A percentile compares a stretch with the other conserved stretches of the same genome.
These are phyloP conservation scores for Drosophila lacertosa DNA, from an alignment of 1,140 invertebrate genomes.

Conservation along the genomic window DNA sequence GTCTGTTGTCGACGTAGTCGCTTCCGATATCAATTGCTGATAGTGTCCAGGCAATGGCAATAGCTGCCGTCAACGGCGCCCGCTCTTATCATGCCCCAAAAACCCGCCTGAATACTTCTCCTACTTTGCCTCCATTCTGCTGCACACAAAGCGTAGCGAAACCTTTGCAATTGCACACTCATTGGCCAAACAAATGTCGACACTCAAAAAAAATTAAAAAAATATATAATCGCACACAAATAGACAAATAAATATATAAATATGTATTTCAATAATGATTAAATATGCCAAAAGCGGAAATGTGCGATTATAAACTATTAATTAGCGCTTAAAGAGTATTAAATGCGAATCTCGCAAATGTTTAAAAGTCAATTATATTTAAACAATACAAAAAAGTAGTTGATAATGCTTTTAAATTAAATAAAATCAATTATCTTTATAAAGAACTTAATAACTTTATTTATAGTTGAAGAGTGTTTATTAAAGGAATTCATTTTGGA, in stretches of 20 bases:
- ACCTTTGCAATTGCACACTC: constrained; percentile 3
- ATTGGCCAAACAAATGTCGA: neutral
- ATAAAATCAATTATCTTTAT: neutral
- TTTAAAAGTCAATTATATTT: neutral
- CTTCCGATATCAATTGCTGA: constrained; percentile 56
- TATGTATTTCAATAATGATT: neutral
- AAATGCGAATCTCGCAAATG: neutral
- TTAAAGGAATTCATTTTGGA: too few species aligned
- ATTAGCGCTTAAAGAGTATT: neutral
- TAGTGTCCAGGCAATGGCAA: constrained; percentile 27
- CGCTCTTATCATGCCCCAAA: neutral
- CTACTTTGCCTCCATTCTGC: constrained; percentile 3
- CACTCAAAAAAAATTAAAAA: neutral
- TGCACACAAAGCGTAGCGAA: constrained; percentile 17
- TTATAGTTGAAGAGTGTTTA: too few species aligned
- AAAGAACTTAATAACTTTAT: too few species aligned
- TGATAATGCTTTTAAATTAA: neutral
- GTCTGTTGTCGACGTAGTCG: constrained; percentile 33
- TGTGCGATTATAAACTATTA: neutral
- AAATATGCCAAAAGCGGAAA: neutral
- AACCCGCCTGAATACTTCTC: constrained; percentile 4
- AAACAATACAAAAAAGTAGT: neutral
- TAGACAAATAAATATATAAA: neutral
- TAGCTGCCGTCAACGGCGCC: neutral
- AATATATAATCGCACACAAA: too few species aligned